These are phyloP conservation scores for Calephelis perditalis DNA, from an alignment of 2,888 invertebrate species.

Conservation along the genomic window DNA sequence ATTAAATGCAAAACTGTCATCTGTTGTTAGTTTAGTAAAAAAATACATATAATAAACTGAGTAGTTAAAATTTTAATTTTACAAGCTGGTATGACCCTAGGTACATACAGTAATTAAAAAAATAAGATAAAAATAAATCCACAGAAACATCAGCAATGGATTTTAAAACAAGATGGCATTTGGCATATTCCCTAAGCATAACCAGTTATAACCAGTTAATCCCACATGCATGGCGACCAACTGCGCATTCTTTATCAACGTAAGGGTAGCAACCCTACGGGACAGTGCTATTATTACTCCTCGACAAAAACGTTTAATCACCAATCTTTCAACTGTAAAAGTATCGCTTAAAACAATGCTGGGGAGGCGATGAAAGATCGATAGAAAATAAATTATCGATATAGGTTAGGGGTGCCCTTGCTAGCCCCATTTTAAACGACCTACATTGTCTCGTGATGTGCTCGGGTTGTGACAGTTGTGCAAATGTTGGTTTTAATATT, in stretches of 20 bases:
- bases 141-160: too few species aligned
- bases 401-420: constrained; percentile 67
- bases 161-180: too few species aligned
- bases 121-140: constrained; percentile 15
- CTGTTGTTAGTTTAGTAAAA: too few species aligned
- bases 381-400: constrained; percentile 13
- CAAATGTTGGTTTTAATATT: constrained; percentile 60
- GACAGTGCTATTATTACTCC: constrained; percentile 68
- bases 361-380: constrained; percentile 39
- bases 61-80: constrained; percentile 25
- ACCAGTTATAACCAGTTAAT: constrained; percentile 56
- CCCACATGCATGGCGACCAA: constrained; percentile 61
- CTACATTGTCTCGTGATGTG: constrained; percentile 73
- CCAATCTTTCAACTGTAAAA: constrained; percentile 38
- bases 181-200: constrained; percentile 43
- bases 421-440: constrained; percentile 70
- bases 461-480: constrained; percentile 68
- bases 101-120: too few species aligned
- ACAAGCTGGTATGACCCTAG: constrained; percentile 21
- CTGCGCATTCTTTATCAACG: constrained; percentile 64
- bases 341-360: constrained; percentile 57
- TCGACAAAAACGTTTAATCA: constrained; percentile 46
- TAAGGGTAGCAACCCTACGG: constrained; percentile 68
- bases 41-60: too few species aligned
- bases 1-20: constrained; percentile 31